These are phyloP conservation scores for Zaprionus tsacasi DNA, from an alignment of 1,140 invertebrate species.

Conservation along the genomic window DNA sequence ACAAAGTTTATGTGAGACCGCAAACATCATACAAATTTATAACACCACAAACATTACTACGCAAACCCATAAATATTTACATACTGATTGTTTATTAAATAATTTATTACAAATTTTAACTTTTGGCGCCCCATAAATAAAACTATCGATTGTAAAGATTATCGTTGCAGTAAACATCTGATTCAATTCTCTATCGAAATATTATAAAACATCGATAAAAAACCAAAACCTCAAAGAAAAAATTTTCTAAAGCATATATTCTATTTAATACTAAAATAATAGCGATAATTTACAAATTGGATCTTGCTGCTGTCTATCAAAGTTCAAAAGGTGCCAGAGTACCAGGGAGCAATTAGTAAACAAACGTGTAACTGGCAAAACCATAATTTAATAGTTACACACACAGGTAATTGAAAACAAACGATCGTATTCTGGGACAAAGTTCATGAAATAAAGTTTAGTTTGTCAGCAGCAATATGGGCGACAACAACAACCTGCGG, in stretches of 20 bases:
- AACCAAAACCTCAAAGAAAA: slow-evolving; percentile 1
- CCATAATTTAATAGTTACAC: not conserved
- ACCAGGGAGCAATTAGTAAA: not conserved
- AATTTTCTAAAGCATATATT: not conserved
- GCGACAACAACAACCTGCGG: slow-evolving; percentile 73
- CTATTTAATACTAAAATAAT: not conserved
- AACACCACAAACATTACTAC: not conserved
- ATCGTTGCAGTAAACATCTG: slow-evolving; percentile 1
- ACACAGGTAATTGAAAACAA: slow-evolving; percentile 30
- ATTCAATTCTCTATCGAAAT: not conserved
- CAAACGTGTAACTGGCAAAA: not conserved
- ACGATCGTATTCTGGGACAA: slow-evolving; percentile 45
- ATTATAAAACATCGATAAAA: slow-evolving; percentile 1
- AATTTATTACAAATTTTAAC: not conserved
- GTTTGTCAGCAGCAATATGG: slow-evolving; percentile 47
- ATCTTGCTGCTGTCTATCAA: not conserved
- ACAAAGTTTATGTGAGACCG: not conserved
- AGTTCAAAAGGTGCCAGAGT: not conserved
- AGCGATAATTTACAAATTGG: not conserved
- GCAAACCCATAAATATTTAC: not conserved
- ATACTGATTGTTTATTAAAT: not conserved
- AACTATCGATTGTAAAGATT: not conserved
- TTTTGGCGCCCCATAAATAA: not conserved
- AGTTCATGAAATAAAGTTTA: slow-evolving; percentile 59
- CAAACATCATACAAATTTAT: not conserved